These are phyloP conservation scores for Takifugu ocellatus DNA, from an alignment of 2,797 vertebrate species.

Conservation along the genomic window DNA sequence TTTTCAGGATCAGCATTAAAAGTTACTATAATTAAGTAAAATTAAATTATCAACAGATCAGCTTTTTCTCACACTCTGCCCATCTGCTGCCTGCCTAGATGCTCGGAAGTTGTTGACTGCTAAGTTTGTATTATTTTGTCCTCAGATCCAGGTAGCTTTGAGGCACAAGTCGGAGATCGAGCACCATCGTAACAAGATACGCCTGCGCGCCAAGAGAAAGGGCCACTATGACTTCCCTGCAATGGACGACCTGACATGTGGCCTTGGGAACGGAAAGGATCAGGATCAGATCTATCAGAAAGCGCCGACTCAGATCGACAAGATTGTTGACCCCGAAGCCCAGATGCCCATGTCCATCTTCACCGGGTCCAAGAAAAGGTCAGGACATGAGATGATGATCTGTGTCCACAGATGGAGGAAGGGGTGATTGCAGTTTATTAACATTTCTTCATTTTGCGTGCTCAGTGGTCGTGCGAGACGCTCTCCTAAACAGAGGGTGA, in stretches of 20 bases:
- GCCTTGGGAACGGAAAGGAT: conserved; percentile 82
- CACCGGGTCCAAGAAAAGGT: conserved; percentile 93
- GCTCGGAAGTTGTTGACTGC: not conserved
- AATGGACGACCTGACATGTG: conserved; percentile 83
- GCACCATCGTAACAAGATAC: conserved; percentile 97
- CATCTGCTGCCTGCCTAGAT: not conserved
- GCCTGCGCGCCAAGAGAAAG: conserved; percentile 93
- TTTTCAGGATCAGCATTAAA: too few relatives aligned
- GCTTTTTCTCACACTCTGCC: not conserved
- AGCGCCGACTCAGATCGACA: conserved; percentile 94
- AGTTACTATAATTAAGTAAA: not conserved
- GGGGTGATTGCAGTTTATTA: not conserved
- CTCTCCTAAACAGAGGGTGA: conserved; percentile 88
- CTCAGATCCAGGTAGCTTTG: conserved; percentile 90
- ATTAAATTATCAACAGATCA: not conserved
- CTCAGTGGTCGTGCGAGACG: conserved; percentile 83
- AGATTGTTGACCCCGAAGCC: conserved; percentile 90
- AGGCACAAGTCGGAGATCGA: conserved; percentile 98
- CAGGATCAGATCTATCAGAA: conserved; percentile 91
- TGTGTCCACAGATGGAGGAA: not conserved
- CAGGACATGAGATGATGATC: conserved; percentile 1
- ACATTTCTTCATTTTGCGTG: not conserved
- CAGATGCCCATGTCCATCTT: conserved; percentile 81
- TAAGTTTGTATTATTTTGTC: not conserved
- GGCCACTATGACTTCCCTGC: conserved; percentile 97